These are phyloP conservation scores for Siniperca undulata DNA, from an alignment of 2,797 vertebrate species.

Conservation along the genomic window DNA sequence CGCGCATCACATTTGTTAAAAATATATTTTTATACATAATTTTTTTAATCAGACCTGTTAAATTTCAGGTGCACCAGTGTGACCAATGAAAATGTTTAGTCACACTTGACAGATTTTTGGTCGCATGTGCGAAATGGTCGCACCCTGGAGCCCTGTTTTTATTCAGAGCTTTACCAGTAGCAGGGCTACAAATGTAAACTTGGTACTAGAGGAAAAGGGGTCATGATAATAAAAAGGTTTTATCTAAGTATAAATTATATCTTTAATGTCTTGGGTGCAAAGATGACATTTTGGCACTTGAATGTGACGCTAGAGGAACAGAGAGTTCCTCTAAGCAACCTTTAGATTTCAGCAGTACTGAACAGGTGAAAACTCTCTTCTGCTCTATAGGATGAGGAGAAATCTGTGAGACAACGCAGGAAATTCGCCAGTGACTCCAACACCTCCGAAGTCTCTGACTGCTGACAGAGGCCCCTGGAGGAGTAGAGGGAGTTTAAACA, in stretches of 20 bases:
- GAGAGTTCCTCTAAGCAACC: not conserved
- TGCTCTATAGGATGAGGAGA: slow-evolving; percentile 83
- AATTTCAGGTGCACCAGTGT: no score
- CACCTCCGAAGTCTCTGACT: slow-evolving; percentile 85
- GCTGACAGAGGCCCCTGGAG: slow-evolving; percentile 72
- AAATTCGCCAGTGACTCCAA: slow-evolving; percentile 81
- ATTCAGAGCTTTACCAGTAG: not conserved
- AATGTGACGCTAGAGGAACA: not conserved
- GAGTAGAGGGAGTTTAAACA: slow-evolving; percentile 13
- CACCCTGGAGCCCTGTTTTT: not conserved
- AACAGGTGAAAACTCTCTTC: slow-evolving; percentile 2
- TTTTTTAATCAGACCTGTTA: no score
- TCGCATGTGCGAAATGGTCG: no score
- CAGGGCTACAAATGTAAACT: not conserved
- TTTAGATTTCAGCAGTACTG: not conserved
- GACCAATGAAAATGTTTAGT: no score
- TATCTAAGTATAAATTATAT: not conserved
- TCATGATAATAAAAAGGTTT: not conserved
- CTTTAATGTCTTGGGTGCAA: not conserved
- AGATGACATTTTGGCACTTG: not conserved
- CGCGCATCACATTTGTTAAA: no score
- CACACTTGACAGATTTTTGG: no score
- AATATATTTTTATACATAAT: no score
- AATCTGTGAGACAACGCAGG: slow-evolving; percentile 82
- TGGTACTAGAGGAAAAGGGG: not conserved